These are phyloP conservation scores for Epinephelus awoara DNA, from an alignment of 2,797 vertebrate genomes.

Conservation along the genomic window DNA sequence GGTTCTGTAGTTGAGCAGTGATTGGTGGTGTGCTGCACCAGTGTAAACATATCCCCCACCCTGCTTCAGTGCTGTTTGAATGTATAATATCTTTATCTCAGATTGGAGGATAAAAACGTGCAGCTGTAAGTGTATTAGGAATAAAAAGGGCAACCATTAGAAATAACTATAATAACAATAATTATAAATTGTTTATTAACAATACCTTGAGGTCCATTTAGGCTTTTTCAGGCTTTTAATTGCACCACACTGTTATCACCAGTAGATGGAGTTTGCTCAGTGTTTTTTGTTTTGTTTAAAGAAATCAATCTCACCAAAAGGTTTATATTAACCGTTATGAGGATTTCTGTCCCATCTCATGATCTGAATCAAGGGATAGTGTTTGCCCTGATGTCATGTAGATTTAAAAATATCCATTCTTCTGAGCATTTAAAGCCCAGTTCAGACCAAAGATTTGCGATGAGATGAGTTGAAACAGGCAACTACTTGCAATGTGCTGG, in stretches of 20 bases:
- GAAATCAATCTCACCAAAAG: neutral
- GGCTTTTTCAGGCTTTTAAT: neutral
- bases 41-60: constrained; percentile 40
- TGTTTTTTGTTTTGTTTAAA: neutral
- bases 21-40: constrained; percentile 29
- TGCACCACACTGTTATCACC: neutral
- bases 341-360: neutral
- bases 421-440: neutral
- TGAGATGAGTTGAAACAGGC: no score
- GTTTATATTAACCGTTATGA: neutral
- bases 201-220: neutral
- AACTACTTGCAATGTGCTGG: no score
- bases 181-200: no score
- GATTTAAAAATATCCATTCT: neutral
- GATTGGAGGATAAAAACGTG: neutral
- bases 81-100: neutral
- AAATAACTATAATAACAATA: neutral
- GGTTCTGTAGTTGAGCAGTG: constrained; percentile 21
- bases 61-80: constrained; percentile 28
- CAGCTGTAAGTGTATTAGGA: constrained; percentile 5
- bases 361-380: neutral
- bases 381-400: no score
- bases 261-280: neutral
- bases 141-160: neutral
- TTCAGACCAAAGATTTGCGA: no score